Base-by-base conservation (phyloP, 2,113 vertebrate genomes). In the Ameiurus melas region DNA sequence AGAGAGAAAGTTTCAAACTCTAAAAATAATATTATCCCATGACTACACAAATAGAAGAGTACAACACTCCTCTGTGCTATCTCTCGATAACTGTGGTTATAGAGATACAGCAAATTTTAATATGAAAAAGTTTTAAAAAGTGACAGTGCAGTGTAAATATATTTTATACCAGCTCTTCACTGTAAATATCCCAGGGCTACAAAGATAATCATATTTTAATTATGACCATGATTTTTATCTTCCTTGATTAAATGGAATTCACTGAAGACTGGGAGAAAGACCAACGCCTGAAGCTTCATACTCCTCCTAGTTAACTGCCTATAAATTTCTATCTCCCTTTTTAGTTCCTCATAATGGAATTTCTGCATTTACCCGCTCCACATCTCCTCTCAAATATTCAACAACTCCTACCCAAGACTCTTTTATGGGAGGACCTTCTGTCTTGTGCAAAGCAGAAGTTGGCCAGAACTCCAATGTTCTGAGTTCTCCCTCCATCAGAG, bases 181-280 rank as follows among this genome's bases (percentile, higher is more conserved):
- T 75, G 36, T 30, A 7, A 19, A 7, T 39, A 22, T 58, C 55
- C 36, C 10, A 39, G 57, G 79, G 79, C 33, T 82, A 20, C 53
- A 58, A 36, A 58, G n/a, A 81, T 81, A 81, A 36, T 81, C 55
- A 60, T 22, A 62, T 39, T 83, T 62, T 83, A 83, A 62, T 82
- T 62, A 60, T 39, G 57, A 62, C 62, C 22, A 5, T 83, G 55
- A 25, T 36, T 58, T 27, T 79, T n/a, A 13, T 47, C 75, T 78
- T 53, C 12, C 27, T 78, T 78, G 25, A 79, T 79, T 79, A 79
- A 79, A 79, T 39, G n/a, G 55, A 60, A 60, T 30, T 60, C n/a
- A 33, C 17, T 30, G 53, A 33, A 57, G 53, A 20, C 79, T 82
- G 79, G 79, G 55, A 58, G 55, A 82, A 60, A 36, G 30, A 82